Percentiles rank a stretch among this genome's conserved stretches.
phyloP scores from a whole-genome alignment of 2,113 vertebrate genomes.

The Phyllostomus hastatus region DNA sequence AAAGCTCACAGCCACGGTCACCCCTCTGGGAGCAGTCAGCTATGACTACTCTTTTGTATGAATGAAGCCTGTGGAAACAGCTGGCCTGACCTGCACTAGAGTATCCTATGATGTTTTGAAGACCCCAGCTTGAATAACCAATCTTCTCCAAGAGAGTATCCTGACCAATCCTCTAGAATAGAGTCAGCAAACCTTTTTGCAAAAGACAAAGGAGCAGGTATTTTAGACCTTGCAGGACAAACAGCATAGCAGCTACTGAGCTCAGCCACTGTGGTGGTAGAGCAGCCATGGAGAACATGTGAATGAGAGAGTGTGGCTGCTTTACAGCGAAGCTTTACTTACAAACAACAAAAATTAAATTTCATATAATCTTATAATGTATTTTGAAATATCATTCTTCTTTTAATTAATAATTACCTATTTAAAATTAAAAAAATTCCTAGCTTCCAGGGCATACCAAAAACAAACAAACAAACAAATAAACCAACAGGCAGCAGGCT shows the following conservation, averaged over 20 bases:
- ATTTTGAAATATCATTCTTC: not conserved
- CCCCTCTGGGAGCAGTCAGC: no score
- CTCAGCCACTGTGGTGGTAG: fast-evolving
- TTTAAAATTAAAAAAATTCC: not conserved
- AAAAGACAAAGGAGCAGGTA: not conserved
- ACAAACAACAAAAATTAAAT: not conserved
- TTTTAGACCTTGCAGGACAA: not conserved
- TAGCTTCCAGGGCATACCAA: not conserved
- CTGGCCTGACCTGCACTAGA: not conserved
- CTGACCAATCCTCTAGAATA: not conserved
- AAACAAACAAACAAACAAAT: no score
- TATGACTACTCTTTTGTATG: no score
- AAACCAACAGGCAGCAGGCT: not conserved
- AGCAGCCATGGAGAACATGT: fast-evolving
- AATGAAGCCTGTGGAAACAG: not conserved
- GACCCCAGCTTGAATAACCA: not conserved
- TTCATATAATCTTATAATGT: not conserved
- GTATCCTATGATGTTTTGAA: not conserved
- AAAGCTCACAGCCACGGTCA: not conserved
- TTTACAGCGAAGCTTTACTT: not conserved
- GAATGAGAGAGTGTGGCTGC: not conserved
- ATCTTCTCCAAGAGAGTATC: not conserved
- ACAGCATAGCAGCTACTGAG: not conserved
- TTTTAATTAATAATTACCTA: not conserved
- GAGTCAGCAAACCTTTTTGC: not conserved